phyloP scores from a whole-genome alignment of 64 coral and sea anemone species.

The Catalaphyllia jardinei region DNA sequence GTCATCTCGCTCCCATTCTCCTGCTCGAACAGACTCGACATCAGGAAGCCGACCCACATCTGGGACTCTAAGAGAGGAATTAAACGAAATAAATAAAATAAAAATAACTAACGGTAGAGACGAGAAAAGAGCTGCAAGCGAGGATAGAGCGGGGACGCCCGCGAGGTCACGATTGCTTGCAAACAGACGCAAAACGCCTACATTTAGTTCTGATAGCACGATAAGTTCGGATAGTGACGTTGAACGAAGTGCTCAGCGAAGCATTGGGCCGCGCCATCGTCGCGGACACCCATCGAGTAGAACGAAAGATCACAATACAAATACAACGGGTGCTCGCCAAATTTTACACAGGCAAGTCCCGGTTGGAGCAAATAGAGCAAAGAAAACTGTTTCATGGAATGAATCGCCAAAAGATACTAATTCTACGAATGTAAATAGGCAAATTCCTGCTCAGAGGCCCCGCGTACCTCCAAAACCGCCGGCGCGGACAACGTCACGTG shows the following conservation, averaged over 20 bases:
- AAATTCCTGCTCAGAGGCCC: constrained; percentile 3
- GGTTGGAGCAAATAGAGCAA: background rate
- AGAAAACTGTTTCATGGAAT: constrained; percentile 39
- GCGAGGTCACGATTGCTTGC: background rate
- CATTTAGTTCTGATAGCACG: constrained; percentile 56
- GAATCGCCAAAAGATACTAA: background rate
- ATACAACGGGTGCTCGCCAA: background rate
- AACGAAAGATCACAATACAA: constrained; percentile 7
- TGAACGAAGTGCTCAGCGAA: constrained; percentile 31
- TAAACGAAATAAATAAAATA: background rate
- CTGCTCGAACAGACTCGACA: constrained; percentile 20
- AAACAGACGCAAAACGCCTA: constrained; percentile 18
- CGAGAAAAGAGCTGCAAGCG: background rate
- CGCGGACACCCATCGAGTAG: background rate
- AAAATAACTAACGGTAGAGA: background rate
- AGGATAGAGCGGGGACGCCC: background rate
- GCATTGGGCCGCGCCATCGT: background rate
- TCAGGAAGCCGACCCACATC: constrained; percentile 22
- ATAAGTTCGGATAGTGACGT: constrained; percentile 59
- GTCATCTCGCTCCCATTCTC: constrained; percentile 69
- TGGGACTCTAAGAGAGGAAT: background rate
- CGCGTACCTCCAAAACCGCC: constrained; percentile 36
- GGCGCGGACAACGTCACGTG: constrained; percentile 11
- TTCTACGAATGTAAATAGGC: background rate
- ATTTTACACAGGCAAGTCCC: background rate